Evolutionary conservation across 2,888 invertebrate species (phyloP).

Genomic region (Galerucella pusilla): DNA sequence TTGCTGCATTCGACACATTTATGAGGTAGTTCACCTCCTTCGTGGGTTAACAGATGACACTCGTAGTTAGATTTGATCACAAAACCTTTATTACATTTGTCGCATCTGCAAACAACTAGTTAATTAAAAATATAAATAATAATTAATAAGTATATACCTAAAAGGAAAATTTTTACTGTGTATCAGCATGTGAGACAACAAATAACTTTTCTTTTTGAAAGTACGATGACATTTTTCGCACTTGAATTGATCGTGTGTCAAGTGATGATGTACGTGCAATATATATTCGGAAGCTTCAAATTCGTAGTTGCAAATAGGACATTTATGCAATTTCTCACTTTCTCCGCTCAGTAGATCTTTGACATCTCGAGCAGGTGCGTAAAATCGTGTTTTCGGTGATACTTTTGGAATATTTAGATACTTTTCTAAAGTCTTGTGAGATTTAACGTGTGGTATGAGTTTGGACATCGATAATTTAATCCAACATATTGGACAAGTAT

Average conservation of each 20-base stretch:
- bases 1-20: constrained; percentile 55
- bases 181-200: constrained; percentile 1
- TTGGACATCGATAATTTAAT: constrained; percentile 53
- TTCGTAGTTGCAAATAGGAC: constrained; percentile 52
- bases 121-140: too few species aligned
- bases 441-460: constrained; percentile 52
- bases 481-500: constrained; percentile 56
- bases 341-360: constrained; percentile 44
- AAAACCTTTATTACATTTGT: constrained; percentile 57
- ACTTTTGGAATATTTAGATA: constrained; percentile 54
- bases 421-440: constrained; percentile 55
- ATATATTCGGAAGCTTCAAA: constrained; percentile 50
- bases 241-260: constrained; percentile 50
- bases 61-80: constrained; percentile 57
- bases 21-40: constrained; percentile 52
- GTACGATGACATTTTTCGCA: neutral
- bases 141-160: constrained; percentile 49
- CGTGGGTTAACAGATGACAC: constrained; percentile 55
- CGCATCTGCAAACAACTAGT: constrained; percentile 50
- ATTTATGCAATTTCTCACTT: constrained; percentile 51
- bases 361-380: constrained; percentile 21
- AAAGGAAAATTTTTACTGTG: constrained; percentile 15
- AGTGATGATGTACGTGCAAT: constrained; percentile 53
- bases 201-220: constrained; percentile 2
- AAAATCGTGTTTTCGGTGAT: constrained; percentile 35